Percentiles rank a stretch among this genome's conserved stretches.
phyloP scores from a whole-genome alignment of 1,140 invertebrate genomes.

The Subanguina moxae region DNA sequence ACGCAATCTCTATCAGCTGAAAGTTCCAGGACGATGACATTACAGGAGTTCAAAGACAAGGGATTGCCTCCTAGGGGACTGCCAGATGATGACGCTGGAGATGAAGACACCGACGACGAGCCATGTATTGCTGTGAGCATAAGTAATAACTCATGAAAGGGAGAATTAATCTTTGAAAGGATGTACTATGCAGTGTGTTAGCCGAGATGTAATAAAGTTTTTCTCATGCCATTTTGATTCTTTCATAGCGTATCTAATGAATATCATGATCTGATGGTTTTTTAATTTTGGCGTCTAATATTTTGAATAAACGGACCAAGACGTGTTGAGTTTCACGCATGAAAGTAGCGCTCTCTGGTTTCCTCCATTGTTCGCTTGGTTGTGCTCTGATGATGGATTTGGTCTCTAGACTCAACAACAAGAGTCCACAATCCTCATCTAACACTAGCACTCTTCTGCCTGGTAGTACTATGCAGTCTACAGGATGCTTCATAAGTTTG shows the following conservation, averaged over 20 bases:
- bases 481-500: not conserved
- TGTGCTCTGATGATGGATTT: not conserved
- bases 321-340: not conserved
- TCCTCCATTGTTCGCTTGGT: not conserved
- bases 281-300: no score
- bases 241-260: no score
- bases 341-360: not conserved
- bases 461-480: constrained; percentile 4
- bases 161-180: not conserved
- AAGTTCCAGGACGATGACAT: no score
- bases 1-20: no score
- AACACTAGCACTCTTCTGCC: not conserved
- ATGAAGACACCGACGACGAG: no score
- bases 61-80: no score
- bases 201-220: not conserved
- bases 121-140: no score
- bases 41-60: no score
- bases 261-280: no score
- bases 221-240: no score
- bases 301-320: not conserved
- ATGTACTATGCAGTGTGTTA: not conserved
- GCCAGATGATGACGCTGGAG: no score
- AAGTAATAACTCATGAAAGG: no score
- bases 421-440: not conserved
- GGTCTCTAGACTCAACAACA: not conserved